Evolutionary conservation across 2,888 invertebrate genomes (phyloP), one percentile per base, ranked within the genome.

Genomic region (Silvanus unidentatus): DNA sequence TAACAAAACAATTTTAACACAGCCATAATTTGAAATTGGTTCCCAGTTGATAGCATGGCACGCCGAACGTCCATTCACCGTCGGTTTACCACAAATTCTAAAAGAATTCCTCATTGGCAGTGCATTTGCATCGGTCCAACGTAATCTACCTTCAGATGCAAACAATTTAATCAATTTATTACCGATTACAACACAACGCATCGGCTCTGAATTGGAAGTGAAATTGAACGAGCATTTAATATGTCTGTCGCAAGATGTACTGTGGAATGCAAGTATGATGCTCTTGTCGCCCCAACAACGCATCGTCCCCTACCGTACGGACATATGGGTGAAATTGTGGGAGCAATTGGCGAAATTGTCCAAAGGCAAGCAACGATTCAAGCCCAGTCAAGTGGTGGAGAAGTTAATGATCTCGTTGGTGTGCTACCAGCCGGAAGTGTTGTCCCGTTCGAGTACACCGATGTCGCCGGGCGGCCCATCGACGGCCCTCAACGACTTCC

Each of bases 351-450:
- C 77, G 40, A 78, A 77, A 60, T 73, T 77, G 34, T 78, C 75
- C 11, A 79, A 79, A 57, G 79, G 78, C 40, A 76, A 75, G 52
- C 79, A 73, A 10, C 77, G 82, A 43, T 85, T 88, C 58, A 77
- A 75, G 43, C 82, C 86, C 1, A 77, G 76, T 38, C 81, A 81
- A 60, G 88, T 89, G 16, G 80, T 82, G 0, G 88, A 88, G 55
- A 88, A 90, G 62, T 74, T 91, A 16, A 76, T 86, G 60, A 82
- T 88, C 47, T 88, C 88, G 38, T 72, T 90, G 61, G 85, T 86
- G 45, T 90, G 89, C 66, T 91, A 91, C 70, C 89, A 86, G 75
- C 90, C 91, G 0, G 91, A 91, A 72, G 89, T 89, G 1, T 69
- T 91, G 29, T 90, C 90, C 1, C 81, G 89, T 60, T 88, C 86